A percentile compares a stretch with the other conserved stretches of the same genome.
Evolutionary conservation across 2,888 invertebrate species (phyloP).

Genomic region (Bombyx huttoni): DNA sequence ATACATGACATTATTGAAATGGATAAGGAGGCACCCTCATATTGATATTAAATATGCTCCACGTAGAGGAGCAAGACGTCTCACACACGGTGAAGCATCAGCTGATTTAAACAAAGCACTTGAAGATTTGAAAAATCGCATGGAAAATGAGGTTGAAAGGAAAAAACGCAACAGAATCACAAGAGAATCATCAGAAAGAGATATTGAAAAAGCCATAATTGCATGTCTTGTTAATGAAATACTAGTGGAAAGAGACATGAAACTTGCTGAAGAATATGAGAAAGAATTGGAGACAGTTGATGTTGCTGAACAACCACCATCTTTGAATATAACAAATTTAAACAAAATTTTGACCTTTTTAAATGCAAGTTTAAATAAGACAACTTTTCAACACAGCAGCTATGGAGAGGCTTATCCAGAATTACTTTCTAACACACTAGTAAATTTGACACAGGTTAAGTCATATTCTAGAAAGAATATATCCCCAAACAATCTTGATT

Average conservation of each 20-base stretch:
- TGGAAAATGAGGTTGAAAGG: conserved; percentile 27
- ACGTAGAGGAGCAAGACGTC: conserved; percentile 37
- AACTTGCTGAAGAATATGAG: conserved; percentile 5
- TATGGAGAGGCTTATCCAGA: conserved; percentile 20
- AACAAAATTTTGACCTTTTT: conserved; percentile 34
- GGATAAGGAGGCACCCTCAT: conserved; percentile 60
- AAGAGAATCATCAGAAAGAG: conserved; percentile 24
- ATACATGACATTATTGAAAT: conserved; percentile 64
- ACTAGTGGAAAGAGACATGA: conserved; percentile 12
- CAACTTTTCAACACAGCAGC: conserved; percentile 20
- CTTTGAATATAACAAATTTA: conserved; percentile 28
- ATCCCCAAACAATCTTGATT: conserved; percentile 9
- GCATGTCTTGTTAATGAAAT: conserved; percentile 29
- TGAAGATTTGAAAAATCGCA: conserved; percentile 40
- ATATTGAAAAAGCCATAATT: conserved; percentile 42
- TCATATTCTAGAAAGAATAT: conserved; percentile 37
- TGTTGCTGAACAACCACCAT: conserved; percentile 7
- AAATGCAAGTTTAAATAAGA: conserved; percentile 29
- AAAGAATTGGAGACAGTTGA: conserved; percentile 9
- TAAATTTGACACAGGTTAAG: conserved; percentile 24
- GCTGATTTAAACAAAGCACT: conserved; percentile 41
- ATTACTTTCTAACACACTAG: conserved; percentile 16
- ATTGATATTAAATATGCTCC: conserved; percentile 40
- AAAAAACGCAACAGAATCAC: conserved; percentile 25
- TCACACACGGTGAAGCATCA: conserved; percentile 31